phyloP scores from a whole-genome alignment of 2,113 vertebrate species.

The Turdus rufiventris region DNA sequence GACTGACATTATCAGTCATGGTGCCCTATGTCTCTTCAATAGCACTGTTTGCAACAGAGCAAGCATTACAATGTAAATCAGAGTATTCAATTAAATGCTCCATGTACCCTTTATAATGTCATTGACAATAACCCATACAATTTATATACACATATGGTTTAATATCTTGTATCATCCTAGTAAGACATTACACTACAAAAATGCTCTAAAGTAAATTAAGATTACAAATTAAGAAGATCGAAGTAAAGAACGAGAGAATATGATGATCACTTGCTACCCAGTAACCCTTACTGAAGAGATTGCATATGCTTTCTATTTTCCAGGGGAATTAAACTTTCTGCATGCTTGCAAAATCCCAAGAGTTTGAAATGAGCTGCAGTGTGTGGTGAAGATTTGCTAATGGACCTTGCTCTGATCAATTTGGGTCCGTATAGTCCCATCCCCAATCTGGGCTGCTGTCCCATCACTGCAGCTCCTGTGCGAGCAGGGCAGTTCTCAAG shows the following conservation, averaged over 20 bases:
- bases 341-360: neutral
- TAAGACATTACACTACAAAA: neutral
- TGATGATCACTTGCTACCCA: neutral
- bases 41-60: neutral
- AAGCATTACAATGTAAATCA: neutral
- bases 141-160: neutral
- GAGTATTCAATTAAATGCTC: neutral
- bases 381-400: neutral
- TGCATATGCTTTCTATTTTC: rapidly evolving
- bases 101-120: neutral
- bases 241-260: neutral
- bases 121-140: neutral
- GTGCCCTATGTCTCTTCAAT: neutral
- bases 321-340: neutral
- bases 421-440: neutral
- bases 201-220: neutral
- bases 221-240: neutral
- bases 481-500: neutral
- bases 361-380: neutral
- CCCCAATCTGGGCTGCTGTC: neutral
- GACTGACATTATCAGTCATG: neutral
- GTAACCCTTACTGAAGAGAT: neutral
- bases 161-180: neutral
- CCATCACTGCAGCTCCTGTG: neutral
- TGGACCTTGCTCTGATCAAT: neutral